These are phyloP conservation scores for Athene noctua DNA, from an alignment of 2,113 vertebrate species.

Conservation along the genomic window DNA sequence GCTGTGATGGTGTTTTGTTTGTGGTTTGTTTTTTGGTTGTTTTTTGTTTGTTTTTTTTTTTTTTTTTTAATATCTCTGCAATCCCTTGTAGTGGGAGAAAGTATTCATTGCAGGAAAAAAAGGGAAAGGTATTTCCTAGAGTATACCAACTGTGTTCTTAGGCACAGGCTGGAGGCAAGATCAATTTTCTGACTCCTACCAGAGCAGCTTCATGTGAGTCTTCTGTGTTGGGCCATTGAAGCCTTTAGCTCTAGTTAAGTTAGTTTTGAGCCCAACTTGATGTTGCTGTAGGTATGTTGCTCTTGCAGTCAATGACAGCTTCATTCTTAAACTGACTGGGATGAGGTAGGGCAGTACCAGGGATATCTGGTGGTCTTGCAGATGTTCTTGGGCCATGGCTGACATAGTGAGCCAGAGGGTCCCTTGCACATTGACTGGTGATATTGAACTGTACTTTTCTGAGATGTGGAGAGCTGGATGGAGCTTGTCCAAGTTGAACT, in stretches of 20 bases:
- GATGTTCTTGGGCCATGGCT: background rate
- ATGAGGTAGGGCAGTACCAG: background rate
- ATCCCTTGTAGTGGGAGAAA: background rate
- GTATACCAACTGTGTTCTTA: background rate
- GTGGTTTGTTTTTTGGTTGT: too few relatives aligned
- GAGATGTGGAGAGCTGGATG: accelerated
- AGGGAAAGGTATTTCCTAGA: background rate
- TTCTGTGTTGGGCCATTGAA: background rate
- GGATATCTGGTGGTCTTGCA: background rate
- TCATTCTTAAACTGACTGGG: background rate
- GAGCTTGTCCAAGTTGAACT: background rate
- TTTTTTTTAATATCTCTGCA: background rate
- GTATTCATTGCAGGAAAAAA: background rate
- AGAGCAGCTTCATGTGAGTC: background rate
- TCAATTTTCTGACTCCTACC: background rate
- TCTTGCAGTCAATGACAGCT: background rate
- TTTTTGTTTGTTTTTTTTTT: background rate
- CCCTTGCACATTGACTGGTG: background rate
- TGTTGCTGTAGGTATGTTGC: background rate
- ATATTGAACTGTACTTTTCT: background rate
- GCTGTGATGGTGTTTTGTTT: background rate
- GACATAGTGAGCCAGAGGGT: background rate
- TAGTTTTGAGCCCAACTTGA: accelerated
- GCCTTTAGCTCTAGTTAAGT: background rate
- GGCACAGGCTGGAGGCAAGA: background rate